Base-by-base conservation (phyloP, 2,888 invertebrate genomes). In the Dicycla oo region DNA sequence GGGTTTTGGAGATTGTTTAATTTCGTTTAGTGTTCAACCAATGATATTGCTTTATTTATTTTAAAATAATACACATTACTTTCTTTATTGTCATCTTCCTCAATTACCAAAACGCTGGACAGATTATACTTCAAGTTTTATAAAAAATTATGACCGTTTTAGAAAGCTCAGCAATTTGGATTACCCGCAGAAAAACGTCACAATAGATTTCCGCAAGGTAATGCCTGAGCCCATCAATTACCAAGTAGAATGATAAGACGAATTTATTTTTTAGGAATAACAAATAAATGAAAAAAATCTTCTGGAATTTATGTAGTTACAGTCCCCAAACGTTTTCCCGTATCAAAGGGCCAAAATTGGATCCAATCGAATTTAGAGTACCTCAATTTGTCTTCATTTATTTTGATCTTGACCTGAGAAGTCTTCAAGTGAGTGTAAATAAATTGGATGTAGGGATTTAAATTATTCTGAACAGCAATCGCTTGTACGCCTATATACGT, bases 341-440 rank as follows among this genome's bases (percentile, higher is more conserved):
- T 72, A 73, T 80, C 73, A 82, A 78, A 74, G 77, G 69, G 38
- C 64, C 72, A 63, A 78, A 78, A 86, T 86, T 82, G 80, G 82
- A 86, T 82, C 72, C 78, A 80, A 85, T 85, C 79, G 82, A 84
- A 86, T 82, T 84, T 69, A 70, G 68, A 82, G 76, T 82, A 86
- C 82, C 80, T 78, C 84, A 86, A 85, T 85, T 86, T 80, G 75
- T 85, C 84, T 86, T 82, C 84, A 85, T 85, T 85, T 86, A 77
- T 86, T 84, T 78, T 80, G 80, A 82, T 84, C 84, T 84, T 86
- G 86, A 83, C 83, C 84, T 78, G 66, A 61, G 51, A 82, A 82
- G 67, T 75, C 74, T 77, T 80, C 47, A 80, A 83, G 85, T 68
- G 75, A 64, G 73, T 76, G 75, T 65, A 80, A 85, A 85, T 83